Conservation (phyloP, 2,888 invertebrate species). For the Tetropium fuscum region DNA sequence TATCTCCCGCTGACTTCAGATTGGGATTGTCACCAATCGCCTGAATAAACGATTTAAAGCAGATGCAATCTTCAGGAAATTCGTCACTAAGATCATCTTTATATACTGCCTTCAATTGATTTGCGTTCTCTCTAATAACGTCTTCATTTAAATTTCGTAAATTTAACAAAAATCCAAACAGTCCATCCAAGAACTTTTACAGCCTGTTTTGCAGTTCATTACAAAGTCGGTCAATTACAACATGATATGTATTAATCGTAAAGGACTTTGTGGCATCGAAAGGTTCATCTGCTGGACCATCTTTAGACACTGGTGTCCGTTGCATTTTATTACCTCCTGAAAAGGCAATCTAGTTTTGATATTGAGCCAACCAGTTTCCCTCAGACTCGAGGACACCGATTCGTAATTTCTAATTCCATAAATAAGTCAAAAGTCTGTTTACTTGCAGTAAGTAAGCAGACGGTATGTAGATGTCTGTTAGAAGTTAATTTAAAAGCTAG, state of each 20-base stretch:
- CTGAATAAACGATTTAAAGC: constrained; percentile 1
- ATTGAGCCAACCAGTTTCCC: too few species aligned
- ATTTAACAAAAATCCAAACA: constrained; percentile 1
- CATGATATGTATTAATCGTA: background rate
- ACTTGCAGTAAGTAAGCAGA: too few species aligned
- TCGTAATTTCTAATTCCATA: too few species aligned
- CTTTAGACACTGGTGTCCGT: constrained; percentile 2
- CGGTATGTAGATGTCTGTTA: too few species aligned
- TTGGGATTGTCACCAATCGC: background rate
- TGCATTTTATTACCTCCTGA: background rate
- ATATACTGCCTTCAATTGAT: background rate
- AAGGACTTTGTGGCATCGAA: background rate
- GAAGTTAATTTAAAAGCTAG: too few species aligned
- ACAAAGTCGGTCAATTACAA: constrained; percentile 1
- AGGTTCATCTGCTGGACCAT: constrained; percentile 1
- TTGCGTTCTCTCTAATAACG: background rate
- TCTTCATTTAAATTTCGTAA: background rate
- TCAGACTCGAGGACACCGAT: too few species aligned
- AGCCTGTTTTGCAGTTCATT: background rate
- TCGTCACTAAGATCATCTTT: background rate
- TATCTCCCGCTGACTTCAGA: constrained; percentile 1
- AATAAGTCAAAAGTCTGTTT: too few species aligned
- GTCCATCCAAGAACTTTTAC: background rate
- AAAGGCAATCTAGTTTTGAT: background rate
- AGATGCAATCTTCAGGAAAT: background rate